Percentiles rank a stretch among this genome's conserved stretches.
Evolutionary conservation across 2,113 vertebrate species (phyloP).

Genomic region (Dromaius novaehollandiae): DNA sequence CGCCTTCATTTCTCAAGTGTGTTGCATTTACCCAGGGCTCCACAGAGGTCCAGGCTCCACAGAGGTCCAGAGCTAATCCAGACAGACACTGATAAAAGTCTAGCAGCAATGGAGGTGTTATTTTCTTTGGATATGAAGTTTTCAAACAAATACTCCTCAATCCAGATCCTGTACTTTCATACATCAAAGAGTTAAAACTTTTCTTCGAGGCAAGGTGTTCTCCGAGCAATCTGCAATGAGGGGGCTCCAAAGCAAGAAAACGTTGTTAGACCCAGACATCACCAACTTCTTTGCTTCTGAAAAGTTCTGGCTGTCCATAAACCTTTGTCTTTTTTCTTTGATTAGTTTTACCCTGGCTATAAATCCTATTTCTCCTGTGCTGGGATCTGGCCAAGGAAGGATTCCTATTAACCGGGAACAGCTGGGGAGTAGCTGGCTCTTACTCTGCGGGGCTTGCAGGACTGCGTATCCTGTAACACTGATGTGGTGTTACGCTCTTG

Average conservation of each 20-base stretch:
- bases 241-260: background rate
- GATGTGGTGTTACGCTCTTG: background rate
- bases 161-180: slow-evolving; percentile 37
- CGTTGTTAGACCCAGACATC: slow-evolving; percentile 13
- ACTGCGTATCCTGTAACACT: background rate
- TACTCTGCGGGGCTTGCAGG: background rate
- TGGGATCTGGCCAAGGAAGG: slow-evolving; percentile 47
- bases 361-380: slow-evolving; percentile 58
- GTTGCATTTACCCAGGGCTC: background rate
- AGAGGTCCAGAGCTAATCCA: background rate
- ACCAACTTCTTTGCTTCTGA: slow-evolving; percentile 20
- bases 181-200: slow-evolving; percentile 54
- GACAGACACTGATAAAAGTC: slow-evolving; percentile 7
- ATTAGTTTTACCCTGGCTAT: slow-evolving; percentile 43
- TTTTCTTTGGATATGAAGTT: slow-evolving; percentile 28
- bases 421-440: background rate
- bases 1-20: slow-evolving; percentile 21
- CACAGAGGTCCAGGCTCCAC: background rate
- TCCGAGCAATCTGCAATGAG: slow-evolving; percentile 12
- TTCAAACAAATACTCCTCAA: slow-evolving; percentile 10
- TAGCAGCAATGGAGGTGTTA: slow-evolving; percentile 14
- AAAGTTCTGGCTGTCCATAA: slow-evolving; percentile 54
- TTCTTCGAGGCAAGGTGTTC: background rate
- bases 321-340: slow-evolving; percentile 62
- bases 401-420: slow-evolving; percentile 62